Evolutionary conservation across 2,888 invertebrate genomes (phyloP).

Genomic region (Lithophane ornitopus): DNA sequence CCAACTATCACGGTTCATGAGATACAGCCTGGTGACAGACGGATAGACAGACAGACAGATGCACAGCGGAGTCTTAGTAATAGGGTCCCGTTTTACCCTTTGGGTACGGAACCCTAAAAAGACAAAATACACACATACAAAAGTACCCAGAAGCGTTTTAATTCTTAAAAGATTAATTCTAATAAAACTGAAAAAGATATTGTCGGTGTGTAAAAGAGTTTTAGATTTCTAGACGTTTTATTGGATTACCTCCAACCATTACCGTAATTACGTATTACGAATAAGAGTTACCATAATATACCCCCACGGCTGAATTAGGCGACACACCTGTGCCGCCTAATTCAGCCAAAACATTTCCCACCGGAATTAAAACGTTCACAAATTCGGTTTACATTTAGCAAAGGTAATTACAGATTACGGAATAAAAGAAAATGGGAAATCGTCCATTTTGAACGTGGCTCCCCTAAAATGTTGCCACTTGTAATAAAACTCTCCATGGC

Average conservation of each 20-base stretch:
- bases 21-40: too few relatives aligned
- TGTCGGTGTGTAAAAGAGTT: neutral
- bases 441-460: constrained; percentile 50
- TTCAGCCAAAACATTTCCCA: constrained; percentile 39
- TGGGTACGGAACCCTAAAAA: too few relatives aligned
- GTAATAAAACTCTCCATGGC: constrained; percentile 55
- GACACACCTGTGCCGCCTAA: constrained; percentile 46
- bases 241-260: neutral
- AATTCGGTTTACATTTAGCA: constrained; percentile 39
- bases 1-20: too few relatives aligned
- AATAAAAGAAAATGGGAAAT: constrained; percentile 43
- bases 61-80: too few relatives aligned
- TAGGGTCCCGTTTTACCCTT: too few relatives aligned
- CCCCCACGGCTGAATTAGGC: neutral
- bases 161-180: neutral
- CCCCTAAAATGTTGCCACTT: constrained; percentile 55
- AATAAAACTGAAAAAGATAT: neutral
- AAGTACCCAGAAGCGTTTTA: too few relatives aligned
- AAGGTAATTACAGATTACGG: constrained; percentile 56
- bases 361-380: constrained; percentile 46
- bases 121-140: too few relatives aligned
- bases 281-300: constrained; percentile 24
- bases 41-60: too few relatives aligned
- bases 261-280: constrained; percentile 5
- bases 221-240: neutral